phyloP scores from a whole-genome alignment of 2,113 vertebrate species.

The Zosterops borbonicus region DNA sequence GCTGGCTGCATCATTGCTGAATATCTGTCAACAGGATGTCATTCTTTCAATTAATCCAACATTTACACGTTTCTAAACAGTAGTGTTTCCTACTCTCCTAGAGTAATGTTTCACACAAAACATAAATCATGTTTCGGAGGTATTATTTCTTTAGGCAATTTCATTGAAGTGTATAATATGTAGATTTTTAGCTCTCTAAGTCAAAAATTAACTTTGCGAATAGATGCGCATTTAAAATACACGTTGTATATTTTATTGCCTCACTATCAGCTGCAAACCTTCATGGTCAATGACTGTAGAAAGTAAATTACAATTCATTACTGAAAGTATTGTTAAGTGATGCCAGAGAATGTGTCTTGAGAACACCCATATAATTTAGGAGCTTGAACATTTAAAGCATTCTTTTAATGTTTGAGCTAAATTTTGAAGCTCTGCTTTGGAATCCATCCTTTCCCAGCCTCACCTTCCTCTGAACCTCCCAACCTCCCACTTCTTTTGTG shows the following conservation, averaged over 20 bases:
- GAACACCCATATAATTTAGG: background rate
- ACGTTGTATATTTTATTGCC: background rate
- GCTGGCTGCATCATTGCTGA: too few species aligned
- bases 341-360: background rate
- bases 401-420: background rate
- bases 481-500: background rate
- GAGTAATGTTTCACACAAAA: background rate
- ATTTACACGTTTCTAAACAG: background rate
- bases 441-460: background rate
- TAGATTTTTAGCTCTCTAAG: background rate
- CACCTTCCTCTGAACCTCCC: background rate
- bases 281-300: background rate
- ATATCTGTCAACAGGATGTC: accelerated
- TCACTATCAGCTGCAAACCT: background rate
- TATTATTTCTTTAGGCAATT: background rate
- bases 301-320: background rate
- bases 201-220: background rate
- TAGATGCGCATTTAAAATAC: background rate
- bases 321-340: background rate
- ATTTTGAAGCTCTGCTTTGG: background rate
- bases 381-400: background rate
- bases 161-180: background rate
- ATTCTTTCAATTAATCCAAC: background rate
- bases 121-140: background rate
- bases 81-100: background rate